Evolutionary conservation across 2,888 invertebrate species (phyloP).

Genomic region (Phyto melanocephala): DNA sequence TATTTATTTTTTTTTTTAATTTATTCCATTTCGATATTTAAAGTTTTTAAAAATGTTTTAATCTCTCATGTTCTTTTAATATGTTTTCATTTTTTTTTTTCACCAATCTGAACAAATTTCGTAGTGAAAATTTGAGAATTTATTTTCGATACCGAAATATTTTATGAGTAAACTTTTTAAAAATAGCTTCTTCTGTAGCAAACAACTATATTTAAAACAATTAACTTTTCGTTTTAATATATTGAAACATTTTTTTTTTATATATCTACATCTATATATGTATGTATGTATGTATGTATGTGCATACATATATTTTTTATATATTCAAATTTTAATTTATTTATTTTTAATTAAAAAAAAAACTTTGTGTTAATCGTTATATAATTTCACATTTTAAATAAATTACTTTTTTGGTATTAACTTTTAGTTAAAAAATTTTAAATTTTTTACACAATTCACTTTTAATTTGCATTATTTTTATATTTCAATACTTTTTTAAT

Average conservation of each 20-base stretch:
- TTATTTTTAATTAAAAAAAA: too few relatives aligned
- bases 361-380: background rate
- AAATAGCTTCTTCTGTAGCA: constrained; percentile 58
- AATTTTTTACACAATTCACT: background rate
- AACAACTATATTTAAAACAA: constrained; percentile 38
- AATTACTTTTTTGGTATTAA: background rate
- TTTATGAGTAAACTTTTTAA: constrained; percentile 47
- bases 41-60: background rate
- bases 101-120: constrained; percentile 45
- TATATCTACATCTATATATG: too few relatives aligned
- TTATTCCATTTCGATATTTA: too few relatives aligned
- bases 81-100: background rate
- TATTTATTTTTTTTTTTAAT: constrained; percentile 12
- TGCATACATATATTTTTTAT: too few relatives aligned
- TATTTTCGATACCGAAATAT: constrained; percentile 23
- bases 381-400: background rate
- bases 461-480: background rate
- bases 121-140: background rate
- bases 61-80: constrained; percentile 2
- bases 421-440: too few relatives aligned
- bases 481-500: constrained; percentile 44
- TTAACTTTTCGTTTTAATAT: constrained; percentile 19
- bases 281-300: too few relatives aligned
- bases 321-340: too few relatives aligned
- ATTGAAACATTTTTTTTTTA: constrained; percentile 27